These are phyloP conservation scores for Ptyas mucosa DNA, from an alignment of 2,113 vertebrate species.

Conservation along the genomic window DNA sequence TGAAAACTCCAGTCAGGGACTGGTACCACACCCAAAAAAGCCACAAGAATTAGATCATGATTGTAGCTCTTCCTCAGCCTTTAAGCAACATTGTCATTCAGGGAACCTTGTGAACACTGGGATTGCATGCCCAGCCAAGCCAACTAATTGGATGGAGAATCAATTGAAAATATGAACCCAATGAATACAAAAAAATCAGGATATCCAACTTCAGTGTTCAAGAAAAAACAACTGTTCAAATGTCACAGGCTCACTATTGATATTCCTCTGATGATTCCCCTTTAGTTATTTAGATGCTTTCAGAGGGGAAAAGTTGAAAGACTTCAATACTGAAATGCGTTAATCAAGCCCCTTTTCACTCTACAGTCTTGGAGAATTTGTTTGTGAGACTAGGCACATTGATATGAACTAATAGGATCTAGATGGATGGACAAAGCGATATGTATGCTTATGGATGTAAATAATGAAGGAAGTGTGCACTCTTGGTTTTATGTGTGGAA, in stretches of 20 bases:
- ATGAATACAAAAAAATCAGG: not conserved
- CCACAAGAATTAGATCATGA: constrained; percentile 36
- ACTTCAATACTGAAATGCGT: not conserved
- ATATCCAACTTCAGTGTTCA: not conserved
- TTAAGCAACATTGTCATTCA: not conserved
- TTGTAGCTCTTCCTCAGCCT: constrained; percentile 9
- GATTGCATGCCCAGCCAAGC: not conserved
- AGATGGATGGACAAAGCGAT: not conserved
- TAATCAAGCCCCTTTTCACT: too few species aligned
- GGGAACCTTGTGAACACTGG: not conserved
- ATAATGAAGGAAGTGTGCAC: not conserved
- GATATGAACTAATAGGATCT: not conserved
- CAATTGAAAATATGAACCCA: not conserved
- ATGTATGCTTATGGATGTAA: not conserved
- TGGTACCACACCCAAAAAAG: constrained; percentile 39
- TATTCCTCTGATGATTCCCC: not conserved
- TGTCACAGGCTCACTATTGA: not conserved
- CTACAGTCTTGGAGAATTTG: not conserved
- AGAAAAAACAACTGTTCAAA: not conserved
- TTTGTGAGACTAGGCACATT: not conserved
- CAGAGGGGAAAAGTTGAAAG: not conserved
- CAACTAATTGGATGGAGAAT: not conserved
- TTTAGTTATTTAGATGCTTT: not conserved
- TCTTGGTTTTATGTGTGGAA: not conserved
- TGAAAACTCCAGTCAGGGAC: constrained; percentile 26